Conservation (phyloP, 2,888 invertebrate species). For the Caenorhabditis japonica region DNA sequence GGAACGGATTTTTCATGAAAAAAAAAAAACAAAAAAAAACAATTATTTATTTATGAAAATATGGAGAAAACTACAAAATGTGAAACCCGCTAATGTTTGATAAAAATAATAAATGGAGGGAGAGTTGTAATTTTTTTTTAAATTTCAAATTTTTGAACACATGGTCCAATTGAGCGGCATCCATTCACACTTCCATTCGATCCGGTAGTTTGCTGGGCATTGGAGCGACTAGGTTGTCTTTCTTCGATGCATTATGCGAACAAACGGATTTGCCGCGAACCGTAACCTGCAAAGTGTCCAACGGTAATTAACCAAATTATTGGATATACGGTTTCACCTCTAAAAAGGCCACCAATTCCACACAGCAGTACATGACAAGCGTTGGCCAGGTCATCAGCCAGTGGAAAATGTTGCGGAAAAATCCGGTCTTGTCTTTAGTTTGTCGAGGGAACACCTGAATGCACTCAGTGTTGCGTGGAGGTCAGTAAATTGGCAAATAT, state of each 20-base stretch:
- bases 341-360: constrained; percentile 70
- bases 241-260: constrained; percentile 72
- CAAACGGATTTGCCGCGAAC: constrained; percentile 72
- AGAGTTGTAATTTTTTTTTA: constrained; percentile 10
- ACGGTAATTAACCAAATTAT: constrained; percentile 23
- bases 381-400: constrained; percentile 70
- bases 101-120: constrained; percentile 23
- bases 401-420: constrained; percentile 71
- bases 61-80: constrained; percentile 8
- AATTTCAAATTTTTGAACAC: neutral
- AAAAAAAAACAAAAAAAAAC: neutral
- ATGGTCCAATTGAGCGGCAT: neutral
- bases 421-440: constrained; percentile 68
- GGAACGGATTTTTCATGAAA: constrained; percentile 6
- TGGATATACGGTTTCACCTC: constrained; percentile 49
- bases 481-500: constrained; percentile 9
- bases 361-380: constrained; percentile 69
- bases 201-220: constrained; percentile 58
- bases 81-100: constrained; percentile 38
- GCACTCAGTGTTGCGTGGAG: constrained; percentile 18
- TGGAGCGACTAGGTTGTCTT: constrained; percentile 70
- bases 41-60: neutral
- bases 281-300: constrained; percentile 59
- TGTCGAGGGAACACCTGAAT: constrained; percentile 67
- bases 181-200: constrained; percentile 63